phyloP scores from a whole-genome alignment of 2,888 invertebrate genomes.

The Ceramica pisi region DNA sequence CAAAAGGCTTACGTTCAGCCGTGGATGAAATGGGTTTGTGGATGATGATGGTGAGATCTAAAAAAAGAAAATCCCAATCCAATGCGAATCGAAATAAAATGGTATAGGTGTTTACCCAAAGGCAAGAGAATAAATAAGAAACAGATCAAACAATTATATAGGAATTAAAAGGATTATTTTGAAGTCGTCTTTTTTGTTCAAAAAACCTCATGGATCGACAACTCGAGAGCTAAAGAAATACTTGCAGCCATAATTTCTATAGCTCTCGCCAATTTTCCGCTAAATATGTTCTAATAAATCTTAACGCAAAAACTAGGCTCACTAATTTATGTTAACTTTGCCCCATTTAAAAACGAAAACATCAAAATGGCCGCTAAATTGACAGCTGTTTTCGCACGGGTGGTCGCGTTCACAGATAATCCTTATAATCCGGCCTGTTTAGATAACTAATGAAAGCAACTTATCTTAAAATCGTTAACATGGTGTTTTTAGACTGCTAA shows the following conservation, averaged over 20 bases:
- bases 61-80: background rate
- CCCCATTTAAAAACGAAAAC: conserved; percentile 52
- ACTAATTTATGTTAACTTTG: conserved; percentile 39
- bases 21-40: too few species aligned
- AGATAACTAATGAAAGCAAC: conserved; percentile 80
- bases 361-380: conserved; percentile 66
- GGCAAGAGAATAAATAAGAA: background rate
- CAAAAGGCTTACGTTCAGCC: too few species aligned
- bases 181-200: background rate
- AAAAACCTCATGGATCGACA: background rate
- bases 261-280: conserved; percentile 38
- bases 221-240: too few species aligned
- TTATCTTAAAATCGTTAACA: conserved; percentile 63
- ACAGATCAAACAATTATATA: background rate
- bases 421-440: conserved; percentile 81
- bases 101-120: too few species aligned
- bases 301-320: conserved; percentile 34
- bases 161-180: too few species aligned
- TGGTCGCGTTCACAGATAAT: conserved; percentile 79
- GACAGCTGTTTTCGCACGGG: conserved; percentile 83
- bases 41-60: too few species aligned
- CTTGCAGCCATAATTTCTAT: conserved; percentile 6
- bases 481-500: conserved; percentile 55
- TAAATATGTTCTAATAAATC: conserved; percentile 45
- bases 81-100: background rate